phyloP scores from a whole-genome alignment of 2,888 invertebrate genomes.

The Athripsodes cinereus region DNA sequence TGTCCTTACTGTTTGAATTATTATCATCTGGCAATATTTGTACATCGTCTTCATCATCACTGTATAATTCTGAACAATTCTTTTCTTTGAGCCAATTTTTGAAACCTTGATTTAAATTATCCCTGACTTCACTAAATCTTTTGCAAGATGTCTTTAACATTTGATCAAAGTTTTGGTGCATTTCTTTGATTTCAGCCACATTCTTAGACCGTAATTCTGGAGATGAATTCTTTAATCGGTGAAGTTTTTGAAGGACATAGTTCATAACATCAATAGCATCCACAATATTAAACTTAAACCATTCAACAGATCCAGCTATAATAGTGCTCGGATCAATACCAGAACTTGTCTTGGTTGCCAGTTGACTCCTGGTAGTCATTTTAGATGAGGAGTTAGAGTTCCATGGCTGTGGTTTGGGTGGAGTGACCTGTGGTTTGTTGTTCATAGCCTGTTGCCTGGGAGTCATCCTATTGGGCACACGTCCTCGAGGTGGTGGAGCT shows the following conservation, averaged over 20 bases:
- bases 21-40: constrained; percentile 36
- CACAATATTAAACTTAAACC: constrained; percentile 54
- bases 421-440: background rate
- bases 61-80: constrained; percentile 28
- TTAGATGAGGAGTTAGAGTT: background rate
- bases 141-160: constrained; percentile 49
- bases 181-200: constrained; percentile 45
- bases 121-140: constrained; percentile 49
- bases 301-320: constrained; percentile 40
- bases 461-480: constrained; percentile 6
- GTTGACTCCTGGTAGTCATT: background rate
- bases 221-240: constrained; percentile 46
- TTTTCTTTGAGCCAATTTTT: constrained; percentile 43
- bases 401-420: background rate
- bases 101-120: constrained; percentile 50
- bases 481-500: constrained; percentile 29
- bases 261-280: constrained; percentile 53
- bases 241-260: constrained; percentile 48
- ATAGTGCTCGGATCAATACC: background rate
- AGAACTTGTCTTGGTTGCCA: background rate
- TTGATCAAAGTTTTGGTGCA: constrained; percentile 52
- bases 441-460: constrained; percentile 1
- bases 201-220: constrained; percentile 44
- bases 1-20: constrained; percentile 21
- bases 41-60: constrained; percentile 42